phyloP scores from a whole-genome alignment of 1,140 invertebrate genomes.

The Micrasema longulum region DNA sequence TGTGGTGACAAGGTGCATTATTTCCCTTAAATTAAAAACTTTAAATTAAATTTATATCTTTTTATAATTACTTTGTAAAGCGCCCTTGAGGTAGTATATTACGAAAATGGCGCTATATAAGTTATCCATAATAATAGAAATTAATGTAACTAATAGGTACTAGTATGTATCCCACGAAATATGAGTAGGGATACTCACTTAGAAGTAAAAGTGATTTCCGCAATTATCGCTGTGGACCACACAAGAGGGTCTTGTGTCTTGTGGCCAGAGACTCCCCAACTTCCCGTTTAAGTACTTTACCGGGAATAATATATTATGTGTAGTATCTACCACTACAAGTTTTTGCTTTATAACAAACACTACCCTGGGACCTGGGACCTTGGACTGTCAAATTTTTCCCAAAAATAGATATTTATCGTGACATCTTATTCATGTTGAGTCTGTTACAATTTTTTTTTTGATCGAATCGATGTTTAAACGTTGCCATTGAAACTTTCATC shows the following conservation, averaged over 20 bases:
- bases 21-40: too few relatives aligned
- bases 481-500: background rate
- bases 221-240: constrained; percentile 38
- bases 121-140: background rate
- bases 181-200: constrained; percentile 3
- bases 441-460: constrained; percentile 12
- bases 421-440: constrained; percentile 8
- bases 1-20: too few relatives aligned
- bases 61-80: too few relatives aligned
- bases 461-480: background rate
- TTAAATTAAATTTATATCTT: too few relatives aligned
- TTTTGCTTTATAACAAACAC: too few relatives aligned
- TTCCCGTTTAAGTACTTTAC: constrained; percentile 12
- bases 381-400: background rate
- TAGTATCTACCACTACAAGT: too few relatives aligned
- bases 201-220: constrained; percentile 25
- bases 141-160: too few relatives aligned
- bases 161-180: background rate
- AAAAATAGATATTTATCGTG: background rate
- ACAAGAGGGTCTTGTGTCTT: constrained; percentile 21
- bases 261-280: constrained; percentile 12
- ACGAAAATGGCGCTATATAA: too few relatives aligned
- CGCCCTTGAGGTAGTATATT: too few relatives aligned
- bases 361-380: too few relatives aligned
- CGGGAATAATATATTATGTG: background rate